Conservation (phyloP, 64 coral and sea anemone genomes). For the Trachythela sp. region DNA sequence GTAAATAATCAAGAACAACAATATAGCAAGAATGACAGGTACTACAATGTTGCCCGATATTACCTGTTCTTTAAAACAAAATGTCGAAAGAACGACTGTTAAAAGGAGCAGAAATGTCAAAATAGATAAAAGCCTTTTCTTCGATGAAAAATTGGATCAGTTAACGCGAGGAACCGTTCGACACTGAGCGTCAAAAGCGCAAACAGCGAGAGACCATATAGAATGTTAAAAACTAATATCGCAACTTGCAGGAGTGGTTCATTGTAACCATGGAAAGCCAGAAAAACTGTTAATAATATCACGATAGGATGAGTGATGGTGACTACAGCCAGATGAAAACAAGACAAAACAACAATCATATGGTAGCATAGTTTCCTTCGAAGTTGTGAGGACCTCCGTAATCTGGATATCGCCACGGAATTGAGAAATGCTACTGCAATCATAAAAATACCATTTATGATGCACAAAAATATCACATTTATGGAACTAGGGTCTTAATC, state of each 20-base stretch:
- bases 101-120: too few species aligned
- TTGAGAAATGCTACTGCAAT: neutral
- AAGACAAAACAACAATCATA: neutral
- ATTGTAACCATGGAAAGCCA: neutral
- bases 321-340: neutral
- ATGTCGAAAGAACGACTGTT: too few species aligned
- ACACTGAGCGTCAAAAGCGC: neutral
- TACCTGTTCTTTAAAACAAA: too few species aligned
- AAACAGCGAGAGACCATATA: neutral
- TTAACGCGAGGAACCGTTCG: neutral
- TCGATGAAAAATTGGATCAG: neutral
- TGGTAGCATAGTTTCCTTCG: neutral
- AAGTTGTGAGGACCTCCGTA: neutral
- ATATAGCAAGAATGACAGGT: too few species aligned
- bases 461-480: neutral
- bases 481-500: too few species aligned
- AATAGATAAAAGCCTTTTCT: too few species aligned
- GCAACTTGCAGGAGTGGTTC: neutral
- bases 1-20: too few species aligned
- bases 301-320: neutral
- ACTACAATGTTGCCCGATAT: too few species aligned
- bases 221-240: neutral
- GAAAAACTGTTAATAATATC: neutral
- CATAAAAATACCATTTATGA: neutral
- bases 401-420: neutral